Conservation (phyloP, 1,140 invertebrate genomes). For the Achatina immaculata region DNA sequence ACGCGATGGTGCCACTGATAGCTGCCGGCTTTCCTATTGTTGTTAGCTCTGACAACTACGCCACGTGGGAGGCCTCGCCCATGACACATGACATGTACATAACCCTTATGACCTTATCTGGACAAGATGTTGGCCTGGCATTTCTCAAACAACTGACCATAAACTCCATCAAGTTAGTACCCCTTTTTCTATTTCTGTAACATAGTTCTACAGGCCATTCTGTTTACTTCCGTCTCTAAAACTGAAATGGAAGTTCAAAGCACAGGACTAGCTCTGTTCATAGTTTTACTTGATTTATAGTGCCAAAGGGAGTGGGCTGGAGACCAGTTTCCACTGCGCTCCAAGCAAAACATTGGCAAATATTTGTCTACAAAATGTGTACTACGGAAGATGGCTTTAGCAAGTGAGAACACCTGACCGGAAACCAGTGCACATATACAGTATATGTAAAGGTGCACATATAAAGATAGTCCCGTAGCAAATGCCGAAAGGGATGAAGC, state of each 20-base stretch:
- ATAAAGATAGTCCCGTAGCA: no score
- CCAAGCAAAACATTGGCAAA: no score
- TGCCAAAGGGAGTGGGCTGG: no score
- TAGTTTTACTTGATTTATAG: not conserved
- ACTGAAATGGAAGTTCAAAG: not conserved
- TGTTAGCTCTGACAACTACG: slow-evolving; percentile 83
- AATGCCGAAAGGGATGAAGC: no score
- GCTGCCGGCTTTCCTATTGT: slow-evolving; percentile 75
- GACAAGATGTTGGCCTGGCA: no score
- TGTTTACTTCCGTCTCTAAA: not conserved
- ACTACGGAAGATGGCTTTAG: no score
- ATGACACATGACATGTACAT: slow-evolving; percentile 86
- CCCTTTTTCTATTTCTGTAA: not conserved
- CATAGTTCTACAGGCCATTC: not conserved
- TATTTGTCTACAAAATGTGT: no score
- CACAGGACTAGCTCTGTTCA: not conserved
- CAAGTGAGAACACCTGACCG: no score
- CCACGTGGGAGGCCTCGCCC: slow-evolving; percentile 81
- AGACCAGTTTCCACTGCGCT: no score
- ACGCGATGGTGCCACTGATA: slow-evolving; percentile 80
- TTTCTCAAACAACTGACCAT: no score
- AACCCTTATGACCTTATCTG: slow-evolving; percentile 80
- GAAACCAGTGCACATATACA: no score
- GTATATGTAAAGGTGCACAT: no score
- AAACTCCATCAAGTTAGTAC: not conserved